A percentile compares a stretch with the other conserved stretches of the same genome.
phyloP scores from a whole-genome alignment of 2,113 vertebrate genomes.

The Sterna hirundo region DNA sequence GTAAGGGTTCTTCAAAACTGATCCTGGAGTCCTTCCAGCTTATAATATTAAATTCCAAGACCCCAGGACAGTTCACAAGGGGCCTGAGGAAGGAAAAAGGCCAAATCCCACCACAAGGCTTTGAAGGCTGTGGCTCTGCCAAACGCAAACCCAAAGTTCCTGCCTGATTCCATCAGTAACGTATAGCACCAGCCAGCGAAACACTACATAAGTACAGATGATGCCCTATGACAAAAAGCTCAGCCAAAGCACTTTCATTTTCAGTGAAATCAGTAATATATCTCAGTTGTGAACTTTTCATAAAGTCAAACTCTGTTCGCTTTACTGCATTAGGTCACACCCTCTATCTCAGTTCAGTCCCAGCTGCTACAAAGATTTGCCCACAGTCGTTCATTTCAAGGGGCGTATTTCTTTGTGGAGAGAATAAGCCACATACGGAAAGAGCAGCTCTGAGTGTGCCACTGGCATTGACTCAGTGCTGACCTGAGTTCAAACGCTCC shows the following conservation, averaged over 20 bases:
- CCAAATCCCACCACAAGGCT: neutral
- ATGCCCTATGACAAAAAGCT: neutral
- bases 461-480: neutral
- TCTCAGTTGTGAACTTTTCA: slow-evolving; percentile 6
- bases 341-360: neutral
- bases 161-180: neutral
- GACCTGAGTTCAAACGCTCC: neutral
- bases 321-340: slow-evolving; percentile 37
- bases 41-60: neutral
- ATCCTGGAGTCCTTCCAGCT: neutral
- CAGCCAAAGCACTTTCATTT: neutral
- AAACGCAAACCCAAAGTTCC: neutral
- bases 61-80: neutral
- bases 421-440: neutral
- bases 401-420: neutral
- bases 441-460: neutral
- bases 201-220: neutral
- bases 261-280: slow-evolving; percentile 9
- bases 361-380: slow-evolving; percentile 25
- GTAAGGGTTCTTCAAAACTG: neutral
- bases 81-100: neutral
- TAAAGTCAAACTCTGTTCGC: slow-evolving; percentile 15
- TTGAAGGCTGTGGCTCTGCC: neutral
- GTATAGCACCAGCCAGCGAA: neutral
- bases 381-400: neutral